Conservation (phyloP, 2,797 vertebrate species). For the Pangasius sanitwongsei region DNA sequence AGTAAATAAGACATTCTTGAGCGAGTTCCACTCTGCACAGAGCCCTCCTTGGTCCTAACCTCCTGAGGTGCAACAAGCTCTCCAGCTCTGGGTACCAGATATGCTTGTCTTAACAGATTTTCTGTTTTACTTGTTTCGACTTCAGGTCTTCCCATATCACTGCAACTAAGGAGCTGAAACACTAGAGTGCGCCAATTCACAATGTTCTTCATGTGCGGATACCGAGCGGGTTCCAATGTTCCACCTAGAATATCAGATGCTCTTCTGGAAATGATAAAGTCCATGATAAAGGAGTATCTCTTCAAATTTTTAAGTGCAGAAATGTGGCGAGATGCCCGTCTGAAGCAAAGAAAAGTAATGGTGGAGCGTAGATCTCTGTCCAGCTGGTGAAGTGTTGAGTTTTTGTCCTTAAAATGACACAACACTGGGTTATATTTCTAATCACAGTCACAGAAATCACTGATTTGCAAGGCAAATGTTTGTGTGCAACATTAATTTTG, state of each 20-base stretch:
- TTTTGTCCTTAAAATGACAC: constrained; percentile 52
- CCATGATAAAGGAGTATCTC: constrained; percentile 53
- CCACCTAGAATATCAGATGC: neutral
- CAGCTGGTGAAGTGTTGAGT: constrained; percentile 71
- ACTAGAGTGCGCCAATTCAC: constrained; percentile 26
- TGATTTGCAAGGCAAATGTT: neutral
- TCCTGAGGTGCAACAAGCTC: neutral
- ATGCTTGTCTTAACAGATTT: neutral
- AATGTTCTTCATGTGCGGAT: constrained; percentile 1
- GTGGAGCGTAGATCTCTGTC: constrained; percentile 70
- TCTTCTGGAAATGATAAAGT: constrained; percentile 17
- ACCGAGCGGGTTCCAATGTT: neutral
- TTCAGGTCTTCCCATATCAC: neutral
- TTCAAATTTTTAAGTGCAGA: constrained; percentile 65
- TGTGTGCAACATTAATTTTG: neutral
- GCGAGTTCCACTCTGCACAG: neutral
- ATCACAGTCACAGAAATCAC: neutral
- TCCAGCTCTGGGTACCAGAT: neutral
- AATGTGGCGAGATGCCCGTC: constrained; percentile 67
- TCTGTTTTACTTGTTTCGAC: neutral
- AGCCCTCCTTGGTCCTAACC: neutral
- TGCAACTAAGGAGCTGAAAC: constrained; percentile 24
- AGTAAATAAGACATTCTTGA: neutral
- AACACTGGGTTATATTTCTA: constrained; percentile 2
- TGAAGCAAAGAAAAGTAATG: constrained; percentile 73